Evolutionary conservation across 2,888 invertebrate species (phyloP), one percentile per base, ranked within the genome.

Genomic region (Hedychridium roseum): DNA sequence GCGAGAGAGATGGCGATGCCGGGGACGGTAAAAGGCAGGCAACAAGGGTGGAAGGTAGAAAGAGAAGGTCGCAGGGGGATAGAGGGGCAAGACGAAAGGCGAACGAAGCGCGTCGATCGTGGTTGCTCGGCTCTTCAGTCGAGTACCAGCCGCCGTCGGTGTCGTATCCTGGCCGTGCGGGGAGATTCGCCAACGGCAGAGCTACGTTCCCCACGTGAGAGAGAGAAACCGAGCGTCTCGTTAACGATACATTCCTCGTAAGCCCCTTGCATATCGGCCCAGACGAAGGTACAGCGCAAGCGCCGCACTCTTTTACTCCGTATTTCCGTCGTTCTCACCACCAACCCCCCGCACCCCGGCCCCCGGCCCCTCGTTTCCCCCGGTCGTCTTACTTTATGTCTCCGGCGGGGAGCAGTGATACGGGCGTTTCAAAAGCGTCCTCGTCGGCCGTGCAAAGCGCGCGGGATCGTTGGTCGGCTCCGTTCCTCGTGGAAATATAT

Each of bases 71-170:
- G 12, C 16, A 11, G 50, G 38, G 42, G 32, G 36, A 17, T 31
- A 23, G 41, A 31, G 31, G 36, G 23, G 46, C 9, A 14, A 7
- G 11, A 11, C 6, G 64, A 64, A 52, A 51, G 57, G 47, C 49
- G 61, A 36, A 50, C 68, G 65, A 62, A 66, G 56, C 56, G 58
- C 59, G 54, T 57, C 61, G 58, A 49, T 41, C 48, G 48, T 45
- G 41, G 53, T 43, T 54, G 45, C 23, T 42, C 50, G 31, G 39
- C 11, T 47, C 41, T 39, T 46, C 59, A 70, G 70, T 70, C 57
- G 52, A 57, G 58, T 62, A 57, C 47, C 58, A 66, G 57, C 60
- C 65, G 58, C 43, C 67, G 68, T 57, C 31, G 64, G 58, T 58
- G 39, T 53, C 43, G 57, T n/a, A 37, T 57, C n/a, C n/a, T n/a